Evolutionary conservation across 2,888 invertebrate genomes (phyloP).

Genomic region (Philonicus albiceps): DNA sequence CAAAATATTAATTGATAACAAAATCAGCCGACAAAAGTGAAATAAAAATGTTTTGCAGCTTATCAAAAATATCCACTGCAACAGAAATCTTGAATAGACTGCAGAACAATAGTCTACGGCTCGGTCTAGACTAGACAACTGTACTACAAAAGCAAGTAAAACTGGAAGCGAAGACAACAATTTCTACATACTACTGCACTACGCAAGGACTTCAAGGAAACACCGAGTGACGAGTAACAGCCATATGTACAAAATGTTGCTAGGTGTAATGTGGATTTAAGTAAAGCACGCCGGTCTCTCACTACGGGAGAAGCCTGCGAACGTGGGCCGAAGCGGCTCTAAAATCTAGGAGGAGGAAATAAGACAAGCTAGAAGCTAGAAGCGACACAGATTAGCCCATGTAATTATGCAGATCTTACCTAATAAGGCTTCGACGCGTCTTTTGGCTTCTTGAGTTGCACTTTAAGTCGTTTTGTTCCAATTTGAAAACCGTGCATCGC

Average conservation of each 20-base stretch:
- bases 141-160: constrained; percentile 7
- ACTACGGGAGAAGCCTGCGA: not conserved
- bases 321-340: not conserved
- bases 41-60: not conserved
- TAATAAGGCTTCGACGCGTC: constrained; percentile 94
- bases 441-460: constrained; percentile 94
- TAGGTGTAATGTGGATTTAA: not conserved
- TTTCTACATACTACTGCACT: constrained; percentile 34
- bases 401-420: constrained; percentile 52
- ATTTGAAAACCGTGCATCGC: constrained; percentile 99
- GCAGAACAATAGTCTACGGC: not conserved
- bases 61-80: not conserved
- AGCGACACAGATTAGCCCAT: not conserved
- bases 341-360: not conserved
- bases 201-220: constrained; percentile 26
- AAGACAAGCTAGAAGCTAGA: not conserved
- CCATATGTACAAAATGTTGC: constrained; percentile 37
- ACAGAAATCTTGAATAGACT: not conserved
- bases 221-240: constrained; percentile 26
- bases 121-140: constrained; percentile 12
- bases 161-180: constrained; percentile 25
- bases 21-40: not conserved
- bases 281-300: not conserved
- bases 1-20: not conserved
- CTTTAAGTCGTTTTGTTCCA: constrained; percentile 97